phyloP scores from a whole-genome alignment of 2,113 vertebrate species.

The Apus apus region DNA sequence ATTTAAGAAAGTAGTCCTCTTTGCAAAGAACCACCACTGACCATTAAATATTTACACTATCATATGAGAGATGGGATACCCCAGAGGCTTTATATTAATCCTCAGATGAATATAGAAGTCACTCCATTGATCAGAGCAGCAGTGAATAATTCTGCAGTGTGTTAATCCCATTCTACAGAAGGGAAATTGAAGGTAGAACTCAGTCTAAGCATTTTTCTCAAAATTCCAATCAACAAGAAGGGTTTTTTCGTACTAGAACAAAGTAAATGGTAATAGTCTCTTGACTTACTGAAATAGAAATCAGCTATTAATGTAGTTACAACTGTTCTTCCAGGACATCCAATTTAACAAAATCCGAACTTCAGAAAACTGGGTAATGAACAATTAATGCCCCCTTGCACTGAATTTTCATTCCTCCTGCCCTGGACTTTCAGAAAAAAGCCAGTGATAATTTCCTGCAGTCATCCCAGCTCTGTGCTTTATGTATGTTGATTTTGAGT shows the following conservation, averaged over 20 bases:
- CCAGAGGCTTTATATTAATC: not conserved
- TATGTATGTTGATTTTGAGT: accelerated
- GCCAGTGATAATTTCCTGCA: not conserved
- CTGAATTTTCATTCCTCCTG: not conserved
- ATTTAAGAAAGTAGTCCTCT: not conserved
- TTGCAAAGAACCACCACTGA: not conserved
- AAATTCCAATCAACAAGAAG: not conserved
- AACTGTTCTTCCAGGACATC: not conserved
- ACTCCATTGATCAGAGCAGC: not conserved
- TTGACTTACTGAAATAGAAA: not conserved
- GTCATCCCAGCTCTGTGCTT: not conserved
- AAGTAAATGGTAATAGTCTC: not conserved
- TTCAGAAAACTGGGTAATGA: not conserved
- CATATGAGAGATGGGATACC: not conserved
- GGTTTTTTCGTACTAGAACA: not conserved
- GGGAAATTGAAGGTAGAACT: not conserved
- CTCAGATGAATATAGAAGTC: not conserved
- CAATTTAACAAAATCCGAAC: not conserved
- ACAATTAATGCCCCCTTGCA: not conserved
- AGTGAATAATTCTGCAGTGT: not conserved
- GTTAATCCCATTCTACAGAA: not conserved
- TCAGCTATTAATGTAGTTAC: not conserved
- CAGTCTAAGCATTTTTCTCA: not conserved
- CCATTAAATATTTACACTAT: not conserved
- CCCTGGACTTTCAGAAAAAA: not conserved